Evolutionary conservation across 1,140 invertebrate species (phyloP).

Genomic region (Ips typographus): DNA sequence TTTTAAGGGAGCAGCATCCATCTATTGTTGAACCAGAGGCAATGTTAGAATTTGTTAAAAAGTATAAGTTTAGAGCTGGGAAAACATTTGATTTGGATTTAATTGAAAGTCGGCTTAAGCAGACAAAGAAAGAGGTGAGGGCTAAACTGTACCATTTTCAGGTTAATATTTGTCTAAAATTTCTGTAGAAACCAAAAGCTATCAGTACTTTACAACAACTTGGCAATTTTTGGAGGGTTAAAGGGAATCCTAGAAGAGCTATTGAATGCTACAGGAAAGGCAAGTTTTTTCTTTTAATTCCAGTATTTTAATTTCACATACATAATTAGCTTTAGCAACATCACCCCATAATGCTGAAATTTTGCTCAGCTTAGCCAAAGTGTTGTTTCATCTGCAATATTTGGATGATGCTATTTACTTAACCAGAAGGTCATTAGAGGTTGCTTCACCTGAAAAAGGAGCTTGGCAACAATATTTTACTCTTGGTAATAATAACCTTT

Average conservation of each 20-base stretch:
- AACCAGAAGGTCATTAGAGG: slow-evolving; percentile 65
- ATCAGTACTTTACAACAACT: slow-evolving; percentile 86
- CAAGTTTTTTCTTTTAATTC: not conserved
- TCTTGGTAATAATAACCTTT: slow-evolving; percentile 55
- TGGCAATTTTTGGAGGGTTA: slow-evolving; percentile 85
- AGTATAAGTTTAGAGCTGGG: slow-evolving; percentile 59
- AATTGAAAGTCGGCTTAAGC: slow-evolving; percentile 74
- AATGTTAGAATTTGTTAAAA: slow-evolving; percentile 71
- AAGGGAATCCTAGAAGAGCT: slow-evolving; percentile 78
- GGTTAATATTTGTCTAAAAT: too few relatives aligned
- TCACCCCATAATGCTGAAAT: slow-evolving; percentile 85
- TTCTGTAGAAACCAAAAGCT: slow-evolving; percentile 76
- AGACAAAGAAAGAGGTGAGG: not conserved
- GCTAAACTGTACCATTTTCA: too few relatives aligned
- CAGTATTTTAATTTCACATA: slow-evolving; percentile 1
- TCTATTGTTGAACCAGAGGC: slow-evolving; percentile 64
- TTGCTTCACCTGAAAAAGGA: slow-evolving; percentile 76
- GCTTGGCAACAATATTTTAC: slow-evolving; percentile 91
- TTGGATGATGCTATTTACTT: slow-evolving; percentile 86
- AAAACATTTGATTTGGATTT: slow-evolving; percentile 76
- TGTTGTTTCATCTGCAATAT: slow-evolving; percentile 82
- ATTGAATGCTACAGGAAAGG: slow-evolving; percentile 82
- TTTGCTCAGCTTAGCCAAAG: slow-evolving; percentile 78
- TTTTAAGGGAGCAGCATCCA: slow-evolving; percentile 59
- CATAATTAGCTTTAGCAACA: slow-evolving; percentile 66